phyloP scores from a whole-genome alignment of 2,888 invertebrate genomes.

The Norana najaformis region DNA sequence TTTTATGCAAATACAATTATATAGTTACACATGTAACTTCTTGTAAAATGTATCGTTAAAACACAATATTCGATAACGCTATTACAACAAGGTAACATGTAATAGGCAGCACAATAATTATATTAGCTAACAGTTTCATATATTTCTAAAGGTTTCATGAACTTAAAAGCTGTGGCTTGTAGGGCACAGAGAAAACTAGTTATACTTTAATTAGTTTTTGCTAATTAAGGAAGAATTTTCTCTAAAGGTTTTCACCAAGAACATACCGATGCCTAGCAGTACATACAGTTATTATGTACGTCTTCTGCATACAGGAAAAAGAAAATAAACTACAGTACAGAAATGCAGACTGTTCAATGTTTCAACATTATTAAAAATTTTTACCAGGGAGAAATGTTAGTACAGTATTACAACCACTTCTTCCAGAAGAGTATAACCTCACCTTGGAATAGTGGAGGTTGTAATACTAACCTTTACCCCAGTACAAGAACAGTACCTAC shows the following conservation, averaged over 20 bases:
- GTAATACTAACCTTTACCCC: no score
- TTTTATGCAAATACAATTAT: no score
- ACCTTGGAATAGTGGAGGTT: no score
- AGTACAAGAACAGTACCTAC: neutral
- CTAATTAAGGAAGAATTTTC: no score
- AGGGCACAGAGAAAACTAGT: no score
- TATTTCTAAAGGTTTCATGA: neutral
- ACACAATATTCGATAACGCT: neutral
- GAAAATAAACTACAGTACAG: neutral
- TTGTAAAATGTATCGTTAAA: neutral
- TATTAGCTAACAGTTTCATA: neutral
- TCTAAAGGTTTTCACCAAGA: no score
- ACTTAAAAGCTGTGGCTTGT: no score
- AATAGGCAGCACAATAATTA: neutral
- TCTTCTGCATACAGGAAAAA: neutral
- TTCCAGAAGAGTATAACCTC: no score
- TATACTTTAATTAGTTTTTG: no score
- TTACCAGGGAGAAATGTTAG: no score
- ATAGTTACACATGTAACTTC: no score
- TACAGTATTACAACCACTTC: no score
- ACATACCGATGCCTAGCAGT: neutral
- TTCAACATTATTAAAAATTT: neutral
- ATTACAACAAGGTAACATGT: neutral
- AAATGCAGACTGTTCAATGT: neutral
- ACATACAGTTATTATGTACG: neutral